phyloP scores from a whole-genome alignment of 2,797 vertebrate species.

The Menidia menidia region DNA sequence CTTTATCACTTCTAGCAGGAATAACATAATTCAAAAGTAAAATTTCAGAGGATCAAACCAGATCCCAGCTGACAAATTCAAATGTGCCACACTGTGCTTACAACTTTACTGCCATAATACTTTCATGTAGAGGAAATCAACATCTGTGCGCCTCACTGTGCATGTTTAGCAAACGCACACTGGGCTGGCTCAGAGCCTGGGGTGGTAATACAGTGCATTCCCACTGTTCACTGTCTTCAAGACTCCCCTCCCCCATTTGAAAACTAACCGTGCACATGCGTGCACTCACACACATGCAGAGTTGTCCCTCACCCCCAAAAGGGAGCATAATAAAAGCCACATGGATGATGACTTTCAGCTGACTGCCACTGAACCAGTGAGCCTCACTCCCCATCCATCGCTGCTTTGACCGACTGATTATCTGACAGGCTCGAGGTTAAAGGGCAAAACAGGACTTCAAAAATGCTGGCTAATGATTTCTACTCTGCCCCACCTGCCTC shows the following conservation, averaged over 20 bases:
- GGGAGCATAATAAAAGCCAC: conserved; percentile 81
- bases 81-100: conserved; percentile 18
- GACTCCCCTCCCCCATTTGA: conserved; percentile 61
- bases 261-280: conserved; percentile 37
- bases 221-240: conserved; percentile 67
- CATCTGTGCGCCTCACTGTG: conserved; percentile 25
- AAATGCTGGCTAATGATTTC: conserved; percentile 43
- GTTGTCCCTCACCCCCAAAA: conserved; percentile 63
- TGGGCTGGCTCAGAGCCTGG: conserved; percentile 50
- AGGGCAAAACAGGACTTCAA: conserved; percentile 52
- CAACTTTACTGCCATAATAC: conserved; percentile 8
- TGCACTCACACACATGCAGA: conserved; percentile 46
- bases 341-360: conserved; percentile 81
- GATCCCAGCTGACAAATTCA: conserved; percentile 44
- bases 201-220: conserved; percentile 60
- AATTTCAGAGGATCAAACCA: conserved; percentile 12
- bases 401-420: conserved; percentile 51
- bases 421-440: conserved; percentile 51
- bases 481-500: conserved; percentile 20
- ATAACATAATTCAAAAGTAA: conserved; percentile 2
- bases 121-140: conserved; percentile 28
- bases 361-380: conserved; percentile 48
- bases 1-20: neutral
- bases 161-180: conserved; percentile 38
- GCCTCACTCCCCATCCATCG: conserved; percentile 38